Base-by-base conservation (phyloP, 2,113 vertebrate genomes). In the Salvelinus fontinalis region DNA sequence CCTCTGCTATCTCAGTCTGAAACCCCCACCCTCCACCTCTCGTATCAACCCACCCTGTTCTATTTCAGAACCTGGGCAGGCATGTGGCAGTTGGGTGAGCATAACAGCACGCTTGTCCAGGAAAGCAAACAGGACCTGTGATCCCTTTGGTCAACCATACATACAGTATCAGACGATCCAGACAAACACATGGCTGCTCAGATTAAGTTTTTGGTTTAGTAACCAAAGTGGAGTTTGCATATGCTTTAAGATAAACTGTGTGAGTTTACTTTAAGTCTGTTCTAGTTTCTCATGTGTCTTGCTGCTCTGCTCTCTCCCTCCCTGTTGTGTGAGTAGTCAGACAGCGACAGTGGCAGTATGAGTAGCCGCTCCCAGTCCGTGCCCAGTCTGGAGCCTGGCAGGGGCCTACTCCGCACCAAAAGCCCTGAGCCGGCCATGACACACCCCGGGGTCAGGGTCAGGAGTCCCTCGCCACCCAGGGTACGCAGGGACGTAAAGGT, bases 381-480 rank as follows among this genome's bases (percentile, higher is more conserved):
- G 12, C 86, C 92, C 67, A 84, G 89, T 69, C 84, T 93, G 67
- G 93, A 93, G 59, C 90, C 93, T 48, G 90, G 90, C 64, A 86
- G 80, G 69, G 86, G 85, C 5, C 81, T 91, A 39, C 88, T 92
- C 75, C 85, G 83, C 62, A 72, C 87, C 75, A 92, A 89, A 71
- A 93, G 91, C 73, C 92, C 93, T 9, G 54, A 79, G 18, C 18
- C 89, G 29, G 54, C 81, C 22, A 18, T 48, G 54, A 49, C 66
- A 64, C 66, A 77, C 16, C 67, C 78, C 22, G 8, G 9, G 76
- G 20, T 44, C 71, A 84, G 87, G 7, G 14, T 89, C 24, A 89
- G 90, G 77, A 93, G 92, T 84, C 92, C 93, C 2, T 93, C 92
- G 6, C 92, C 92, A 18, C 86, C 90, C 29, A 90, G 81, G 80